These are phyloP conservation scores for Orthochromis indermauri DNA, from an alignment of 2,113 vertebrate genomes.

Conservation along the genomic window DNA sequence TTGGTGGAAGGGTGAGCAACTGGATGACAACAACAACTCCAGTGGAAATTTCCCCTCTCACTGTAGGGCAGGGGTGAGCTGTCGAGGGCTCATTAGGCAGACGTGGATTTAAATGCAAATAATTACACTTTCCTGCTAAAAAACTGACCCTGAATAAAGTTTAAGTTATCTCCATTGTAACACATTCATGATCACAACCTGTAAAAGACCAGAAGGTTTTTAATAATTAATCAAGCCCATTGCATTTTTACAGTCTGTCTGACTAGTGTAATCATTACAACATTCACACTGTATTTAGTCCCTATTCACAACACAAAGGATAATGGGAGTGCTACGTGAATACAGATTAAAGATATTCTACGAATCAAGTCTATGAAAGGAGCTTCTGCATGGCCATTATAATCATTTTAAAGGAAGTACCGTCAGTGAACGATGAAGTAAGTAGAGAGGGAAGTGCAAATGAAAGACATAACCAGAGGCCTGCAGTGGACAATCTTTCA, in stretches of 20 bases:
- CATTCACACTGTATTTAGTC: background rate
- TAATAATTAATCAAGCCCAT: background rate
- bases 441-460: background rate
- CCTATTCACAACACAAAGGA: background rate
- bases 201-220: background rate
- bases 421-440: background rate
- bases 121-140: background rate
- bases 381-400: background rate
- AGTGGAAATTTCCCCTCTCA: conserved; percentile 49
- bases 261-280: background rate
- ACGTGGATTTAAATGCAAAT: background rate
- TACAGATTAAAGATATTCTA: background rate
- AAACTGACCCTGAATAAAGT: background rate
- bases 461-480: background rate
- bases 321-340: background rate
- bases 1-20: background rate
- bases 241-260: background rate
- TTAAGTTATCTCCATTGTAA: background rate
- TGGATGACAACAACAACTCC: conserved; percentile 16
- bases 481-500: background rate
- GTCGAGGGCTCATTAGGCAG: background rate
- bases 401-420: background rate
- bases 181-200: background rate
- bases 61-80: background rate
- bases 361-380: conserved; percentile 10